Evolutionary conservation across 2,797 vertebrate species (phyloP), one percentile per base, ranked within the genome.

Genomic region (Morelia viridis): DNA sequence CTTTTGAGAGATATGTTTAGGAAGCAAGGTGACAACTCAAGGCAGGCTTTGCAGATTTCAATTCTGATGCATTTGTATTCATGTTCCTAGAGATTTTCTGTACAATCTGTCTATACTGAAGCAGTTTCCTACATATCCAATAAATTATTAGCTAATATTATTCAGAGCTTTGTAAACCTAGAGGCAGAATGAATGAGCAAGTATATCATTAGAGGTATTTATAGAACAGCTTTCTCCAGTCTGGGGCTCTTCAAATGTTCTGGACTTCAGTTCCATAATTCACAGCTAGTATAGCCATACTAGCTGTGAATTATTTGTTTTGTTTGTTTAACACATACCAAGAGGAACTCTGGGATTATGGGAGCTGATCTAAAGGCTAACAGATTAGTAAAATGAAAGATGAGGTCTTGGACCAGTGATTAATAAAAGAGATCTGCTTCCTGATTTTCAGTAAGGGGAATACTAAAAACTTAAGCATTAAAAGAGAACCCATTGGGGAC

Each of bases 11-110:
- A 62, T 62, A 88, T 0, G 0, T 0, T 56, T 93, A 91, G 87
- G 91, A 93, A 86, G 15, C 76, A 90, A 65, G 28, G 26, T 31
- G 50, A 64, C n/a, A 71, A 64, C 64, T 60, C 60, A 91, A 92
- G 91, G 11, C 8, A 88, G 31, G 56, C 35, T 53, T 26, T 62
- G 22, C 17, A n/a, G 13, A 53, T 24, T 90, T 58, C 17, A 80
- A 9, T 61, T 46, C 4, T 53, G 26, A 87, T 88, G 46, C 12
- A 88, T 83, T 83, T 61, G 53, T 46, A 4, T 46, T 5, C 7
- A 31, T 87, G 64, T 56, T n/a, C 24, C 24, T 76, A 60, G 5
- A 22, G 13, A 4, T 9, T 61, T 68, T 58, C 53, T 26, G 41
- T 19, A 53, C 46, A 4, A 53, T 31, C 22, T 41, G 46, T 24